Evolutionary conservation across 30 jellyfish, hydroid and myxozoan species (phyloP), one percentile per base, ranked within the genome.

Genomic region (Pelagia noctiluca): DNA sequence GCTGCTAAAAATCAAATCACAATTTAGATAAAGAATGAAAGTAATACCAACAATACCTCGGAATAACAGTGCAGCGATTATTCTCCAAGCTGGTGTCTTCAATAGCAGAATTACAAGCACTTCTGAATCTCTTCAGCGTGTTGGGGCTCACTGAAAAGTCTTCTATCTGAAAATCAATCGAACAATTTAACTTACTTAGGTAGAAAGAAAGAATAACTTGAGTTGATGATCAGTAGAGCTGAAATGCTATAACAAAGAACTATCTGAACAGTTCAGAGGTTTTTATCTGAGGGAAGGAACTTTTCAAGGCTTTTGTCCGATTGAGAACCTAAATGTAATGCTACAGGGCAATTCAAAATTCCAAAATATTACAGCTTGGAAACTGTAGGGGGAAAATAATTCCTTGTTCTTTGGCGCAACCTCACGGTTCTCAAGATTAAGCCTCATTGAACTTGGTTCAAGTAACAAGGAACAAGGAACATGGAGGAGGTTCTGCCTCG

Each of bases 11-110:
- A 5, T 1, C 31, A 50, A 18, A 31, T 67, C 19, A 10, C 33
- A 63, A 63, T 63, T 66, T 71, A 4, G 2, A 37, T 19, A 19
- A 2, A 1, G 28, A 35, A 8, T 71, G 36, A 35, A 1, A 29
- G 5, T 5, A 42, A 42, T 5, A 8, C 12, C 12, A 5, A 16
- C 21, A 69, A 34, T 80, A 89, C 97, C 97, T 89, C 8, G 97
- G 97, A 10, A 89, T 78, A 30, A 74, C 88, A 13, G 60, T 19
- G 78, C 97, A 89, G 65, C 82, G 48, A 35, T 60, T 65, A 25
- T 89, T 78, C 34, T 89, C 88, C 35, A 89, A 30, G 73, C 76
- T 42, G 12, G 33, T 30, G 35, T 29, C 48, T 24, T 31, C 32
- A 12, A 89, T 72, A 1, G 42, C 87, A 50, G n/a, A 42, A 19